Evolutionary conservation across 2,888 invertebrate species (phyloP).

Genomic region (Abscondita cerata): DNA sequence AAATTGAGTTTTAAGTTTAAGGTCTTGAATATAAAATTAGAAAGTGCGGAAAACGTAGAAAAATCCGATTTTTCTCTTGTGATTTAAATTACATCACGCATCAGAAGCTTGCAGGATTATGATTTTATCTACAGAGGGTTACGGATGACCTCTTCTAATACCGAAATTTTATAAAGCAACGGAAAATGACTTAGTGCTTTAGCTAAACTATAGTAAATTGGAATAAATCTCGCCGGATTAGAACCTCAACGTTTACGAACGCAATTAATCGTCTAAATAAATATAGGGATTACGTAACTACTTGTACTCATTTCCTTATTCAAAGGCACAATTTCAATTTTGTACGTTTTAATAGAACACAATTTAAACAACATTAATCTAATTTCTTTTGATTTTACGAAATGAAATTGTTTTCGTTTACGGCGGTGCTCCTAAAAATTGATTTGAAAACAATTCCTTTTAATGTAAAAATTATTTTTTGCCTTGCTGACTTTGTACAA

Average conservation of each 20-base stretch:
- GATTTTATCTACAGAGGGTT: slow-evolving; percentile 1
- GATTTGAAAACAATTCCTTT: no score
- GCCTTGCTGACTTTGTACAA: no score
- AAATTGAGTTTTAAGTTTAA: slow-evolving; percentile 15
- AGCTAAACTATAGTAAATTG: slow-evolving; percentile 1
- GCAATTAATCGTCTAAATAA: slow-evolving; percentile 23
- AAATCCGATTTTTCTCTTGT: slow-evolving; percentile 3
- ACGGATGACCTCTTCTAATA: slow-evolving; percentile 4
- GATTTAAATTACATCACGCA: slow-evolving; percentile 4
- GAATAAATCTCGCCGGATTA: slow-evolving; percentile 16
- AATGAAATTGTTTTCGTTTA: no score
- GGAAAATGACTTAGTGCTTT: neutral
- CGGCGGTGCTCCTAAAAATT: no score
- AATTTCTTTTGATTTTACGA: no score
- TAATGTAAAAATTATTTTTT: no score
- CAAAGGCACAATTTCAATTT: no score
- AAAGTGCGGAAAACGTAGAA: neutral
- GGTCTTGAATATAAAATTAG: slow-evolving; percentile 5
- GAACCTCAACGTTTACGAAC: slow-evolving; percentile 25
- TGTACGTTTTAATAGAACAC: no score
- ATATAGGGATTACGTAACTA: slow-evolving; percentile 18
- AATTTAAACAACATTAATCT: no score
- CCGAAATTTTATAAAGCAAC: neutral
- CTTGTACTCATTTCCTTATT: neutral
- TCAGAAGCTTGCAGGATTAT: slow-evolving; percentile 4